Base-by-base conservation (phyloP, 2,888 invertebrate genomes). In the Creontiades dilutus region DNA sequence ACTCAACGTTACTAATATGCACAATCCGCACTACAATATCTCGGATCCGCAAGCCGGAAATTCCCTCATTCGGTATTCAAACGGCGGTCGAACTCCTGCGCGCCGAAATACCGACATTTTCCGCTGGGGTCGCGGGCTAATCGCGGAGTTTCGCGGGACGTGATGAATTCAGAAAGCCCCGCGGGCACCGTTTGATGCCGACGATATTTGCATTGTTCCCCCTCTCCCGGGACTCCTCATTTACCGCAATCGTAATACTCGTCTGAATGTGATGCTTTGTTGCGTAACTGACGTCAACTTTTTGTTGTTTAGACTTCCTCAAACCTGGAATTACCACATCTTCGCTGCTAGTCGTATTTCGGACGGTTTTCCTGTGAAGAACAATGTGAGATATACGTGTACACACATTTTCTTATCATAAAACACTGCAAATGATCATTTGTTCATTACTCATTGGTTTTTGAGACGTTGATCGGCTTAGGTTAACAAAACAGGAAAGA, bases 181-280 rank as follows among this genome's bases (percentile, higher is more conserved):
- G 7, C n/a, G n/a, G 19, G n/a, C n/a, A n/a, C 14, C 57, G 14
- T n/a, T 57, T n/a, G n/a, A 57, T 57, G n/a, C n/a, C 55, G 7
- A 57, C 57, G 14, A 57, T 37, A 37, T 13, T 16, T 7, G 57
- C 57, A 57, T 14, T 52, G 52, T 52, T 52, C 57, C n/a, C 57
- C n/a, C 57, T 57, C n/a, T 37, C 37, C 37, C 57, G 16, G 5
- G 16, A 16, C 16, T n/a, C 57, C 57, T 57, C 57, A 57, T n/a
- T 57, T 57, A 57, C n/a, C 57, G 57, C 7, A 16, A n/a, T 16
- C 14, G 19, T n/a, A 57, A 57, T 57, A 57, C 57, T n/a, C n/a
- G 57, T 57, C n/a, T 57, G 57, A 57, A 57, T 57, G 57, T n/a
- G n/a, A 57, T 57, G 57, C 57, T 57, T 57, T 57, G 57, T 57